phyloP scores from a whole-genome alignment of 1,140 invertebrate species.

The Pomacea maculata region DNA sequence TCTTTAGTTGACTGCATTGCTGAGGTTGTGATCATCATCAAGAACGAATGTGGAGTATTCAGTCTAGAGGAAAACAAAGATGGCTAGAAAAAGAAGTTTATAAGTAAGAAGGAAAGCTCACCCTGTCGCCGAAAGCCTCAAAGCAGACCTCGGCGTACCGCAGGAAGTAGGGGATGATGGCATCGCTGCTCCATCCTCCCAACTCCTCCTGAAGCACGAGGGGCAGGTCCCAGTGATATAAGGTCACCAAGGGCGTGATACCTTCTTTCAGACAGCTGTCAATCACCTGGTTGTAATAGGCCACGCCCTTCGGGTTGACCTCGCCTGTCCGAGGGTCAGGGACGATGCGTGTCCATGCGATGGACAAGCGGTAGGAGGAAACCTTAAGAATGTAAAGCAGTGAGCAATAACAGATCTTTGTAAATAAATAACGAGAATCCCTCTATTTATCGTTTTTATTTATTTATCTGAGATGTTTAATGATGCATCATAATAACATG shows the following conservation, averaged over 20 bases:
- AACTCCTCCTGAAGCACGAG: constrained; percentile 60
- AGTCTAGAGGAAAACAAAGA: constrained; percentile 68
- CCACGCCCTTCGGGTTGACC: constrained; percentile 39
- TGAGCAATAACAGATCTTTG: too few relatives aligned
- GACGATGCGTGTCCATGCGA: constrained; percentile 32
- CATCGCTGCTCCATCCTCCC: constrained; percentile 47
- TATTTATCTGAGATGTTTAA: too few relatives aligned
- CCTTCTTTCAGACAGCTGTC: constrained; percentile 34
- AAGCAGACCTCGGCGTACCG: background rate
- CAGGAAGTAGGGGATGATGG: background rate
- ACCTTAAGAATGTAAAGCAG: background rate
- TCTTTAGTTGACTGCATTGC: background rate
- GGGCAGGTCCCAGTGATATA: constrained; percentile 68
- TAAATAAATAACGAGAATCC: too few relatives aligned
- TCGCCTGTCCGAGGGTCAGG: constrained; percentile 34
- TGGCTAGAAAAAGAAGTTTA: constrained; percentile 24
- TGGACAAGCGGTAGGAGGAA: constrained; percentile 34
- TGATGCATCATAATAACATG: too few relatives aligned
- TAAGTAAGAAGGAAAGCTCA: background rate
- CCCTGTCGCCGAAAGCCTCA: background rate
- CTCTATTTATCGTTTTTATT: too few relatives aligned
- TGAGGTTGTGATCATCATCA: background rate
- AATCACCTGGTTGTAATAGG: constrained; percentile 52
- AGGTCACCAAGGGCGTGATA: constrained; percentile 66
- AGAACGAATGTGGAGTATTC: constrained; percentile 59